Percentiles rank a stretch among this genome's conserved stretches.
phyloP scores from a whole-genome alignment of 2,797 vertebrate genomes.

The Sebastolobus alascanus region DNA sequence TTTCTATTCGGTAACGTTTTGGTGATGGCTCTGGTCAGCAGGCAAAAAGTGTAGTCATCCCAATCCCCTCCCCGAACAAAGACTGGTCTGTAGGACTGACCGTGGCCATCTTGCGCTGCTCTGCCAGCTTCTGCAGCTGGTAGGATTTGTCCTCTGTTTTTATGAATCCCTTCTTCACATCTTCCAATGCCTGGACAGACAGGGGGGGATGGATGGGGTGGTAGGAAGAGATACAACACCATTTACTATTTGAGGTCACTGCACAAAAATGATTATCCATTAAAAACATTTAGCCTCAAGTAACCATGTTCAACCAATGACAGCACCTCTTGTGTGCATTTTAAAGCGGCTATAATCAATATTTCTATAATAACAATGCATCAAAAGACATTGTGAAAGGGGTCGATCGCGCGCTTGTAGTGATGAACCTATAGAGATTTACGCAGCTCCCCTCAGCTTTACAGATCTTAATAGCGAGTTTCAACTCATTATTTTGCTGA shows the following conservation, averaged over 20 bases:
- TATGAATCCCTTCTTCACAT: slow-evolving; percentile 97
- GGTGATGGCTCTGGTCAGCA: slow-evolving; percentile 64
- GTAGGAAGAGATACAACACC: slow-evolving; percentile 40
- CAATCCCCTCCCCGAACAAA: slow-evolving; percentile 70
- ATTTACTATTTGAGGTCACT: slow-evolving; percentile 27
- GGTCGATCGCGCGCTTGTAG: background rate
- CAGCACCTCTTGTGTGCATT: background rate
- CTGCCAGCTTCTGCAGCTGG: slow-evolving; percentile 97
- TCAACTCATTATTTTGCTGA: background rate
- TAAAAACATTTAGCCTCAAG: background rate
- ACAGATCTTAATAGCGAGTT: background rate
- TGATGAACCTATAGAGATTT: background rate
- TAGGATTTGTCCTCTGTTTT: slow-evolving; percentile 98
- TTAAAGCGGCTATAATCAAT: background rate
- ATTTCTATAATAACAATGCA: no score
- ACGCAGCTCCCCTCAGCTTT: background rate
- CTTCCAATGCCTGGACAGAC: slow-evolving; percentile 87
- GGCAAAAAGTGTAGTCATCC: slow-evolving; percentile 53
- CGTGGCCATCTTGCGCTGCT: slow-evolving; percentile 98
- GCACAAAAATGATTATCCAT: slow-evolving; percentile 26
- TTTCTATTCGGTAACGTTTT: slow-evolving; percentile 58
- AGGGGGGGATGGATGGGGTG: slow-evolving; percentile 4
- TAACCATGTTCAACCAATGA: background rate
- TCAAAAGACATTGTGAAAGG: background rate
- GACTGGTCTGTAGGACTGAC: slow-evolving; percentile 86